Conservation (phyloP, 2,888 invertebrate genomes). For the Drosophila setosimentum region DNA sequence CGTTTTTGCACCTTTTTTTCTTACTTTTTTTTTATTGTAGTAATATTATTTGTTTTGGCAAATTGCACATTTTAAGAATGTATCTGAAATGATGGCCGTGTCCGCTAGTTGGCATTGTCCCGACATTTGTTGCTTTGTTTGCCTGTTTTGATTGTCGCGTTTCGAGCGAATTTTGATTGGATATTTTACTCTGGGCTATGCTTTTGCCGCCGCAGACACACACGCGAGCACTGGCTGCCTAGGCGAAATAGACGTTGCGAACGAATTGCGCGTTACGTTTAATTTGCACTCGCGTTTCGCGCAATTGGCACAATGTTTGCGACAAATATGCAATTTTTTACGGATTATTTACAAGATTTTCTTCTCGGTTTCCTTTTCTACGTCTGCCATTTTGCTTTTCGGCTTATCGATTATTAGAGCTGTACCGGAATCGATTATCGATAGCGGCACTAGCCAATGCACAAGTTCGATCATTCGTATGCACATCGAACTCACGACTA, state of each 20-base stretch:
- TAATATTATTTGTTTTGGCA: slow-evolving; percentile 73
- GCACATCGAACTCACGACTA: slow-evolving; percentile 5
- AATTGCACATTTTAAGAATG: slow-evolving; percentile 51
- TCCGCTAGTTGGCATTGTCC: slow-evolving; percentile 48
- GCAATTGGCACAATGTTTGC: slow-evolving; percentile 65
- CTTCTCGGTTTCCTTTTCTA: slow-evolving; percentile 69
- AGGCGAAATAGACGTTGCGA: slow-evolving; percentile 24
- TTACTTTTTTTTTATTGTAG: slow-evolving; percentile 76
- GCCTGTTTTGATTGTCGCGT: slow-evolving; percentile 67
- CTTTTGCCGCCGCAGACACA: slow-evolving; percentile 83
- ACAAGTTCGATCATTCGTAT: slow-evolving; percentile 13
- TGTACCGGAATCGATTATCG: slow-evolving; percentile 61
- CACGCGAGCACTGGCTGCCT: slow-evolving; percentile 64
- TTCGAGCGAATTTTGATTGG: slow-evolving; percentile 69
- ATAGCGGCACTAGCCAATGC: slow-evolving; percentile 31
- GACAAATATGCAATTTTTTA: slow-evolving; percentile 73
- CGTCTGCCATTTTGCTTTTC: slow-evolving; percentile 66
- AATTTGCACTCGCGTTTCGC: slow-evolving; percentile 67
- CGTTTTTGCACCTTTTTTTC: slow-evolving; percentile 77
- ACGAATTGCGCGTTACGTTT: slow-evolving; percentile 37
- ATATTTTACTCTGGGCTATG: slow-evolving; percentile 80
- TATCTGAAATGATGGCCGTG: slow-evolving; percentile 45
- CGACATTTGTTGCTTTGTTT: slow-evolving; percentile 61
- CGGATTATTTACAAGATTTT: slow-evolving; percentile 79
- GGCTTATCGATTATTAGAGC: slow-evolving; percentile 67